Base-by-base conservation (phyloP, 2,888 invertebrate species). In the Agriotes lineatus region DNA sequence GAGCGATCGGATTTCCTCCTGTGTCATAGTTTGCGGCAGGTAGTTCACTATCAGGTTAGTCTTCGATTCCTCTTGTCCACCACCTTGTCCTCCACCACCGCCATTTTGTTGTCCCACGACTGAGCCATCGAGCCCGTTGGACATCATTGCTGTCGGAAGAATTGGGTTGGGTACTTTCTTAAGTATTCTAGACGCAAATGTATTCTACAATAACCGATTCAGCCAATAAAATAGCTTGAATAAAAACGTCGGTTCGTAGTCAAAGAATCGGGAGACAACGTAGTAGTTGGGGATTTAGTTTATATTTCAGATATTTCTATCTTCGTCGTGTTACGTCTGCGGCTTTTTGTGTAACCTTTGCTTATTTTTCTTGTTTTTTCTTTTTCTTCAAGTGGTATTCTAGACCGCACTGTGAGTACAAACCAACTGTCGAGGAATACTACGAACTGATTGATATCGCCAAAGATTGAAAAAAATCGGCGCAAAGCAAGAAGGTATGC, bases 31-130 rank as follows among this genome's bases (percentile, higher is more conserved):
- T 88, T 99, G 99, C 72, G 99, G 99, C 86, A 99, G 90, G 86
- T 99, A 99, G 88, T 99, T 99, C 82, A 99, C 99, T 86, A 99
- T 99, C 78, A 99, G 91, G 88, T 99, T 99, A 79, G 99, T 99
- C 88, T 96, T 95, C 81, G 95, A 96, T 88, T 97, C 96, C 86
- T 95, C 94, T 81, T 93, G 91, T 82, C 93, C 93, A 58, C 86
- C 83, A 60, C 81, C 82, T 74, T 82, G 84, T 72, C 86, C 85
- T 76, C 85, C 86, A 72, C 86, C 86, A 82, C 92, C 89, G 84
- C 95, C 95, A 85, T 94, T 94, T 85, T 94, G 95, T 86, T 94
- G 93, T 85, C 94, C 93, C 77, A 89, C 87, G 75, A 85, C 84
- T 84, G 93, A 92, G 81, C 91, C 90, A 86, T 93, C 93, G 86